Evolutionary conservation across 2,113 vertebrate genomes (phyloP), one percentile per base, ranked within the genome.

Genomic region (Saccopteryx leptura): DNA sequence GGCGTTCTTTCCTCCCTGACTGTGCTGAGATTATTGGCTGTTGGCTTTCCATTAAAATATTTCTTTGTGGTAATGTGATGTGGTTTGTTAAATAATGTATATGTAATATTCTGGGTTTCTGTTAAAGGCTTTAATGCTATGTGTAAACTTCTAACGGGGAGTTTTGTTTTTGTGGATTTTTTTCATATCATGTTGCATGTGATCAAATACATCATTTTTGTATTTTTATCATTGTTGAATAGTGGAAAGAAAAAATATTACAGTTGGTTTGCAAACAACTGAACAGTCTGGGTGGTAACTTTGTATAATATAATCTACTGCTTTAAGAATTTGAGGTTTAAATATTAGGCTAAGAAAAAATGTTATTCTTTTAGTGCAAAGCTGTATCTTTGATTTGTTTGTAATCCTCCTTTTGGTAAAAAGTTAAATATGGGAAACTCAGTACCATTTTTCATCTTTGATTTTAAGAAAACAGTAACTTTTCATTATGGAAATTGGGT

Each of bases 111-210:
- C 50, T 19, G 89, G 84, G 58, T 96, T 97, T 95, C 81, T 83
- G 86, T 97, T 84, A 91, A 93, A 93, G 96, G 80, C 91, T 94
- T 89, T 61, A 88, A 60, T 1, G 90, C 80, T 93, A 93, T 91
- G 21, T 54, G 1, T 78, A 76, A 95, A 84, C 28, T 0, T 0
- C 78, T 71, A 23, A 93, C 7, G 0, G 4, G 74, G 88, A 97
- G 82, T 97, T 94, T 91, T 97, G 95, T 95, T 97, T 92, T 88
- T 91, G 8, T 93, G 74, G 65, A 74, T 72, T 97, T 97, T 97
- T 90, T 97, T 75, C 39, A 31, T 75, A 88, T 65, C 52, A 76
- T 96, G 90, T 96, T 97, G 98, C 98, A 98, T 98, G 98, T 94
- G 89, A 91, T 89, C 95, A 97, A 96, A 98, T 98, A 97, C 66